A percentile compares a stretch with the other conserved stretches of the same genome.
Conservation (phyloP, 2,113 vertebrate species). For the Equus przewalskii region DNA sequence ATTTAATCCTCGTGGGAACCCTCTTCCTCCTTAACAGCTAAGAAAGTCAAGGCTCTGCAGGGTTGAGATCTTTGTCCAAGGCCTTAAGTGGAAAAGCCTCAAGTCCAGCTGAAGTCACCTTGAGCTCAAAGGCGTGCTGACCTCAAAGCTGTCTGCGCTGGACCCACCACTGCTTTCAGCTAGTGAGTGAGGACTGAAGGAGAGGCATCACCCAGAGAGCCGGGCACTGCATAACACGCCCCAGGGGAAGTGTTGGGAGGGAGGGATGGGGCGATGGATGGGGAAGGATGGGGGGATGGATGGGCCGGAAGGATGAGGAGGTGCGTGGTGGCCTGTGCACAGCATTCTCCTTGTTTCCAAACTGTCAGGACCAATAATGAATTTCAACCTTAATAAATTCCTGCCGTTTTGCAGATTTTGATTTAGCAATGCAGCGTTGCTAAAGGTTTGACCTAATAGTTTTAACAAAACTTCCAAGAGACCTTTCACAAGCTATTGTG, state of each 20-base stretch:
- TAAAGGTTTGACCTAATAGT: neutral
- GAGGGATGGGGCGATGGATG: too few species aligned
- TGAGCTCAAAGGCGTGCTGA: neutral
- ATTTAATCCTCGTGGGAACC: neutral
- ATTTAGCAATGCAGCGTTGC: neutral
- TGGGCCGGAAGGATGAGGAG: too few species aligned
- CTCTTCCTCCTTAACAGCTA: neutral
- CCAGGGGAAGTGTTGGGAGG: too few species aligned
- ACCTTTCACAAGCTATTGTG: neutral
- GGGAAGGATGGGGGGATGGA: too few species aligned
- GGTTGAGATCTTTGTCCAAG: neutral
- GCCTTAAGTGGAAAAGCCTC: neutral
- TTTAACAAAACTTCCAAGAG: neutral
- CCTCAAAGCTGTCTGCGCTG: neutral
- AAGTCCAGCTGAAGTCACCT: neutral
- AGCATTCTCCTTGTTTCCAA: neutral
- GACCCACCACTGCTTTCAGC: neutral
- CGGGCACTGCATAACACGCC: too few species aligned
- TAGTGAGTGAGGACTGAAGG: neutral
- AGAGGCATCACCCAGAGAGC: neutral
- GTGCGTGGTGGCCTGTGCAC: neutral
- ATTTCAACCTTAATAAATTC: neutral
- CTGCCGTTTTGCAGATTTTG: neutral
- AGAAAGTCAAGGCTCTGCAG: neutral
- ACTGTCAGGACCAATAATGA: neutral